Conservation (phyloP, 1,140 invertebrate genomes). For the Tetragnatha versicolor region DNA sequence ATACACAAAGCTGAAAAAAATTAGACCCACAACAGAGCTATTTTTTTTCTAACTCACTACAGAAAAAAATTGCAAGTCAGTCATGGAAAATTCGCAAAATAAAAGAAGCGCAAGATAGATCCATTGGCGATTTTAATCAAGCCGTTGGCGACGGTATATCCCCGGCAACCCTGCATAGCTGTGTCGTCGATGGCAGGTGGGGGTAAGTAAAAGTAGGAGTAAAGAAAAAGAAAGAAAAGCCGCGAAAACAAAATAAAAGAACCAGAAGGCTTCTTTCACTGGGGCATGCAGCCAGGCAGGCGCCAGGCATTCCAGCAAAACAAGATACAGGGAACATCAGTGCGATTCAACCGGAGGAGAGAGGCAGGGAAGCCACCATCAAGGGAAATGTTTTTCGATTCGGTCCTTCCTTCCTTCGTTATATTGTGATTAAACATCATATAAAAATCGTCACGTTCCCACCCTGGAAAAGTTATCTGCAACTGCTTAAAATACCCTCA, state of each 20-base stretch:
- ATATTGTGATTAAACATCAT: too few species aligned
- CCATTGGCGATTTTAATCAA: background rate
- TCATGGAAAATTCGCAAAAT: background rate
- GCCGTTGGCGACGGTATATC: slow-evolving; percentile 17
- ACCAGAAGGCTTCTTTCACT: slow-evolving; percentile 48
- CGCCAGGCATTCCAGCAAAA: slow-evolving; percentile 30
- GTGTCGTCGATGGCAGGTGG: slow-evolving; percentile 47
- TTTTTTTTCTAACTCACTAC: background rate
- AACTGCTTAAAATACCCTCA: too few species aligned
- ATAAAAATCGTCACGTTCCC: too few species aligned
- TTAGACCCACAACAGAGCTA: too few species aligned
- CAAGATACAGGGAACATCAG: slow-evolving; percentile 11
- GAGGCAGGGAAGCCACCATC: too few species aligned
- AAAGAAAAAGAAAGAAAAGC: slow-evolving; percentile 31
- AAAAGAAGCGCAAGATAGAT: background rate
- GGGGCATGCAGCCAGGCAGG: slow-evolving; percentile 49
- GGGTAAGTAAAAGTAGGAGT: slow-evolving; percentile 54
- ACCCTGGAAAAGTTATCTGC: too few species aligned
- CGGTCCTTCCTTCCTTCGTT: too few species aligned
- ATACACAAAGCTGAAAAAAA: too few species aligned
- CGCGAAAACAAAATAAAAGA: slow-evolving; percentile 29
- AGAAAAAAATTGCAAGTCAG: background rate
- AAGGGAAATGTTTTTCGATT: too few species aligned
- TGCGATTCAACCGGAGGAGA: background rate
- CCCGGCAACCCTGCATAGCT: slow-evolving; percentile 20